Conservation (phyloP, 23 tunicate species). For the Ciona savignyi region DNA sequence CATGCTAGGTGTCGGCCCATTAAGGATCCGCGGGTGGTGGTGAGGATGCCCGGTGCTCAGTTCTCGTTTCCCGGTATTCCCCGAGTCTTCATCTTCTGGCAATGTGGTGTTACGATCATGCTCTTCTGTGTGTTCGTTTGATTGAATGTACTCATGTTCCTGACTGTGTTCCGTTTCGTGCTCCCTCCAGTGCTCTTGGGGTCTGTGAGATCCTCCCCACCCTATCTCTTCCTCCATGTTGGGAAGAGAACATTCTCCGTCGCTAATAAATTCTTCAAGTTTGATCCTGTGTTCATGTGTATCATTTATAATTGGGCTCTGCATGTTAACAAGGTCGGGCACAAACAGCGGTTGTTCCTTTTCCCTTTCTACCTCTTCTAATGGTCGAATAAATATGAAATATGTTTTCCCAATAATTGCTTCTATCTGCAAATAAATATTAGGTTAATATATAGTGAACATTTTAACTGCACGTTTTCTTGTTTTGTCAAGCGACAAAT, state of each 20-base stretch:
- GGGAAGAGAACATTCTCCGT: not conserved
- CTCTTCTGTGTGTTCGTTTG: not conserved
- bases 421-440: too few species aligned
- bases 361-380: not conserved
- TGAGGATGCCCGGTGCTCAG: not conserved
- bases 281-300: not conserved
- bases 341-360: not conserved
- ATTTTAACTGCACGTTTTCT: too few species aligned
- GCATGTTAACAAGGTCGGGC: not conserved
- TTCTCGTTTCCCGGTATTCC: not conserved
- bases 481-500: too few species aligned
- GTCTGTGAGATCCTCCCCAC: not conserved
- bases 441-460: too few species aligned
- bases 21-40: not conserved
- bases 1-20: not conserved
- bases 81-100: not conserved
- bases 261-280: not conserved
- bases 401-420: not conserved
- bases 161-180: not conserved
- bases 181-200: not conserved
- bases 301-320: not conserved
- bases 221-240: not conserved
- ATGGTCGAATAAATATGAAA: not conserved
- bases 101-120: not conserved
- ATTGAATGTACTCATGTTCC: not conserved